phyloP scores from a whole-genome alignment of 2,888 invertebrate genomes.

The Ceramica pisi region DNA sequence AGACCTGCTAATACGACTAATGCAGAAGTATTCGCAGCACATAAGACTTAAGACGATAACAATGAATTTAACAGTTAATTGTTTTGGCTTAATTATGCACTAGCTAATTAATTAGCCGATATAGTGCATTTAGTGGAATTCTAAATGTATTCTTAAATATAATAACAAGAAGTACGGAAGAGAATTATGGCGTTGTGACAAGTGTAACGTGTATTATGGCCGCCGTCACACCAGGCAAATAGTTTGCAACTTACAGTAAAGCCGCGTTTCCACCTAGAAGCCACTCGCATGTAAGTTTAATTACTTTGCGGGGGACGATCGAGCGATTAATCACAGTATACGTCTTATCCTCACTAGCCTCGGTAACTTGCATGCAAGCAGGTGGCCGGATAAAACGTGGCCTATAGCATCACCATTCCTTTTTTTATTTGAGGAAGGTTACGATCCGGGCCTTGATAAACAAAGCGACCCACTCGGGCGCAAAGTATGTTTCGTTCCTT shows the following conservation, averaged over 20 bases:
- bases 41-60: slow-evolving; percentile 14
- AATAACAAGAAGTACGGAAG: slow-evolving; percentile 46
- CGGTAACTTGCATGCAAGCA: too few species aligned
- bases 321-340: too few species aligned
- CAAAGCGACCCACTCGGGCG: too few species aligned
- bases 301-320: too few species aligned
- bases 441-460: too few species aligned
- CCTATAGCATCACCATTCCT: neutral
- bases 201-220: slow-evolving; percentile 23
- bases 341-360: too few species aligned
- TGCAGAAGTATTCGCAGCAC: slow-evolving; percentile 40
- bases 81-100: slow-evolving; percentile 48
- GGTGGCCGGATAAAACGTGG: too few species aligned
- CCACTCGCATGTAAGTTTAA: too few species aligned
- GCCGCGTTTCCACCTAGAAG: too few species aligned
- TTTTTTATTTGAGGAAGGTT: neutral
- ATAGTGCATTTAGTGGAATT: slow-evolving; percentile 39
- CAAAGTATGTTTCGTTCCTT: too few species aligned
- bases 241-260: neutral
- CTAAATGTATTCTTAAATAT: slow-evolving; percentile 27
- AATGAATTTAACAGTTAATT: slow-evolving; percentile 33
- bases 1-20: neutral
- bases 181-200: slow-evolving; percentile 29
- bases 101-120: slow-evolving; percentile 28
- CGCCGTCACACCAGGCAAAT: neutral